Evolutionary conservation across 35 echinoderm and acorn worm genomes (phyloP).

Genomic region (Ophiothrix spiculata): DNA sequence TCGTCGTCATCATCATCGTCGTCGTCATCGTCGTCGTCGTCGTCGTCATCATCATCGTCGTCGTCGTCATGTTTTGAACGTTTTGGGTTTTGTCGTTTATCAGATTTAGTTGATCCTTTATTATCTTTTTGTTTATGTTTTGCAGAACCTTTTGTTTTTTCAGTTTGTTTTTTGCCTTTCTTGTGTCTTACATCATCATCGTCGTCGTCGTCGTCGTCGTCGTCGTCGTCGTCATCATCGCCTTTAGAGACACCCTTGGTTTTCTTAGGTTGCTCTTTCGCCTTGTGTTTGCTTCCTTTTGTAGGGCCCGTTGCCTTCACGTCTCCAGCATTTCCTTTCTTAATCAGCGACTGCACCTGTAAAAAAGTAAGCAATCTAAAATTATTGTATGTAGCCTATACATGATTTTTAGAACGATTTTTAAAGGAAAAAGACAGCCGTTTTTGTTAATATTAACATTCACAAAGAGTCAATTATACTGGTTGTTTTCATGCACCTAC

Average conservation of each 20-base stretch:
- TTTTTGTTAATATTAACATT: no score
- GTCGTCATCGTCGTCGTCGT: not conserved
- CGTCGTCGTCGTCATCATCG: not conserved
- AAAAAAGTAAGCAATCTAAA: no score
- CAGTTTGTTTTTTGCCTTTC: not conserved
- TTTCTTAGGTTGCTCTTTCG: not conserved
- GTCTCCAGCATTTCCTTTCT: not conserved
- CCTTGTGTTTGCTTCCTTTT: not conserved
- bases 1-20: conserved; percentile 4
- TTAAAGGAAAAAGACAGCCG: no score
- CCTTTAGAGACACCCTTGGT: not conserved
- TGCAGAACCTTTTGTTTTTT: not conserved
- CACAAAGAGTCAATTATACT: no score
- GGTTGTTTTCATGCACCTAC: no score
- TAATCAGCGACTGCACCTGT: not conserved
- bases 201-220: not conserved
- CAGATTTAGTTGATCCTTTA: no score
- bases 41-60: not conserved
- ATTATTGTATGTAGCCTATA: no score
- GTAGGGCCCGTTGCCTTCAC: no score
- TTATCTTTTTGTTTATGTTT: no score
- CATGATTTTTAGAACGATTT: no score
- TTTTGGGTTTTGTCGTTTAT: no score
- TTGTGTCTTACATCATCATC: not conserved
- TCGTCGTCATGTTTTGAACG: not conserved